Base-by-base conservation (phyloP, 1,140 invertebrate genomes). In the Leptestheria dahalacensis region DNA sequence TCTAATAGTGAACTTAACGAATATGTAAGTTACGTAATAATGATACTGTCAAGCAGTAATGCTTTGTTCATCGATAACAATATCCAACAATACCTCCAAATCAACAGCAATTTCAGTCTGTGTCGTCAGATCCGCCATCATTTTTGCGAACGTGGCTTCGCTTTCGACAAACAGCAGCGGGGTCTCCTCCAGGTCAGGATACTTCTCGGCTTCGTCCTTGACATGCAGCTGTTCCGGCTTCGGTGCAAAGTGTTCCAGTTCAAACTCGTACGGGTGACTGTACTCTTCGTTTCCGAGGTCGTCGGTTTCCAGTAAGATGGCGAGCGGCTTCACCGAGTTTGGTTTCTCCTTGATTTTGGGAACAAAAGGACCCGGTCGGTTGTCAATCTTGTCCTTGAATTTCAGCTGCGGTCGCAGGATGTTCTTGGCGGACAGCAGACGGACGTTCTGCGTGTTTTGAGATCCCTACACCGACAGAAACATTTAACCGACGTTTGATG, bases 201-300 rank as follows among this genome's bases (percentile, higher is more conserved):
- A 49, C 57, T 33, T 10, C 63, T 66, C 3, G 23, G 65, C 28
- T 4, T 78, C 75, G 1, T 70, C 63, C 10, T 65, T 62, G 53
- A 69, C 65, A 2, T 68, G 62, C 10, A 87, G 63, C 52, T 82
- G 77, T 11, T 69, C 62, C 0, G 71, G 64, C 0, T 74, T 65
- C 0, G 79, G 78, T 24, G 76, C 68, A 66, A 84, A 88, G 64
- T 78, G 73, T 26, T 91, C 78, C 12, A 97, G 68, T 72, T 97
- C 93, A 69, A 79, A 79, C 69, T 88, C 81, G 70, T 97, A 97
- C 0, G 93, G 94, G 77, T 97, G 92, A 64, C 81, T 78, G 70
- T 79, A 89, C 61, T 64, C 60, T 64, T 70, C 67, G 56, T 59
- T 65, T 0, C 80, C 81, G 41, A 77, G 68, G 63, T 82, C 80